A percentile compares a stretch with the other conserved stretches of the same genome.
phyloP scores from a whole-genome alignment of 2,113 vertebrate genomes.

The Chlorodrepanis virens region DNA sequence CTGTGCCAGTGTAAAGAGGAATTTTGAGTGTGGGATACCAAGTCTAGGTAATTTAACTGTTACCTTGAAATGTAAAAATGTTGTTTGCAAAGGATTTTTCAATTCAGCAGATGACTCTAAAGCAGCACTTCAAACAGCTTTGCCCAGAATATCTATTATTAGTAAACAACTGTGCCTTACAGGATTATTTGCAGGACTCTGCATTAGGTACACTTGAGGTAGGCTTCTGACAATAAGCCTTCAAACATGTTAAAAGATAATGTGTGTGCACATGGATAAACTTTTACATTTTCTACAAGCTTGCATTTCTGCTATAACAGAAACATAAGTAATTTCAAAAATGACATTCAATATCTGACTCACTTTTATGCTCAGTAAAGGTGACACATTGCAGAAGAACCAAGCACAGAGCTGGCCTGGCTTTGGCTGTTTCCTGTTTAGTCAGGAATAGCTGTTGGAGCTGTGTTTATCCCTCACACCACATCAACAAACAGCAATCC shows the following conservation, averaged over 20 bases:
- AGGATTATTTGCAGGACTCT: conserved; percentile 12
- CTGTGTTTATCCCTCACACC: not conserved
- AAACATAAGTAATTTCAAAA: conserved; percentile 11
- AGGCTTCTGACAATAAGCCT: not conserved
- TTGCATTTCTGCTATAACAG: not conserved
- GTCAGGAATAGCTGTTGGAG: not conserved
- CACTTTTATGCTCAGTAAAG: not conserved
- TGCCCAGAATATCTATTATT: conserved; percentile 31
- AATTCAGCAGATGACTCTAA: conserved; percentile 23
- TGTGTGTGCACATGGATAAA: not conserved
- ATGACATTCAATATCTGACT: conserved; percentile 6
- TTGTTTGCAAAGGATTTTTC: conserved; percentile 12
- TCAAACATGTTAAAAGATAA: not conserved
- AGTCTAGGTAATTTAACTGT: conserved; percentile 23
- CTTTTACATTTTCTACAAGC: not conserved
- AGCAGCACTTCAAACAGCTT: conserved; percentile 26
- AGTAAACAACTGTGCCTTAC: conserved; percentile 21
- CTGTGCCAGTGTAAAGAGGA: not conserved
- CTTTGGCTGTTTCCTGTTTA: conserved; percentile 14
- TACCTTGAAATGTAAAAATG: conserved; percentile 21
- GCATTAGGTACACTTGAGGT: not conserved
- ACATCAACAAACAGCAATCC: not conserved
- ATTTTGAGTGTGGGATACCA: not conserved
- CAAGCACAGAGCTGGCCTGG: not conserved
- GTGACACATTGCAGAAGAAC: conserved; percentile 2